A percentile compares a stretch with the other conserved stretches of the same genome.
Conservation (phyloP, 2,113 vertebrate genomes). For the Zosterops japonicus region DNA sequence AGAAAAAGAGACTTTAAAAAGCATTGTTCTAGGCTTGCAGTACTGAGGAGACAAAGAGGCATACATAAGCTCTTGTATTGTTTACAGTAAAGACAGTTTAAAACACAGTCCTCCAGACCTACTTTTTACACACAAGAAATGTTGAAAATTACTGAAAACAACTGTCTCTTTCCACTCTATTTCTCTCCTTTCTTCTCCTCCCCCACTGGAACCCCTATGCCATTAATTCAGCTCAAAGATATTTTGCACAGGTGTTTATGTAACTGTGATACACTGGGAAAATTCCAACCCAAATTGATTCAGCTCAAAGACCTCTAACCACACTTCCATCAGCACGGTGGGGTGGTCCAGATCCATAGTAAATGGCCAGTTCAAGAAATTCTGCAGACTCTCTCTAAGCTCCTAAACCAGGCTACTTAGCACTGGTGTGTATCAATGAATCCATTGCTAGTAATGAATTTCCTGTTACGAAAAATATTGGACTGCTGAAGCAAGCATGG, state of each 20-base stretch:
- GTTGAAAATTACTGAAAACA: constrained; percentile 12
- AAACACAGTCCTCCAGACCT: not conserved
- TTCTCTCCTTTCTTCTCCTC: not conserved
- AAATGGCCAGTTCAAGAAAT: constrained; percentile 24
- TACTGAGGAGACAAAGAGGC: not conserved
- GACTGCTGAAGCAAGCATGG: not conserved
- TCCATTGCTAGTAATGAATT: not conserved
- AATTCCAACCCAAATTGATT: constrained; percentile 35
- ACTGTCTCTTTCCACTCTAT: not conserved
- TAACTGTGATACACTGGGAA: constrained; percentile 56
- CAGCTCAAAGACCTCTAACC: constrained; percentile 14
- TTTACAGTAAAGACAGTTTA: not conserved
- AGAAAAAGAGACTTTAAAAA: not conserved
- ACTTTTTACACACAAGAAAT: not conserved
- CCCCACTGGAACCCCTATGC: not conserved
- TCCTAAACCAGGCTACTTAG: not conserved
- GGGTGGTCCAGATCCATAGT: not conserved
- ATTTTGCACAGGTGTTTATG: constrained; percentile 57
- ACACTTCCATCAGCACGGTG: not conserved
- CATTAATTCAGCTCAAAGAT: constrained; percentile 45
- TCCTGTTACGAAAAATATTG: not conserved
- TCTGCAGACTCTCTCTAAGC: not conserved
- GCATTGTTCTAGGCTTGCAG: not conserved
- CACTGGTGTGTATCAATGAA: not conserved
- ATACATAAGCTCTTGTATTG: not conserved